phyloP scores from a whole-genome alignment of 2,797 vertebrate species.

The Amniataba percoides region DNA sequence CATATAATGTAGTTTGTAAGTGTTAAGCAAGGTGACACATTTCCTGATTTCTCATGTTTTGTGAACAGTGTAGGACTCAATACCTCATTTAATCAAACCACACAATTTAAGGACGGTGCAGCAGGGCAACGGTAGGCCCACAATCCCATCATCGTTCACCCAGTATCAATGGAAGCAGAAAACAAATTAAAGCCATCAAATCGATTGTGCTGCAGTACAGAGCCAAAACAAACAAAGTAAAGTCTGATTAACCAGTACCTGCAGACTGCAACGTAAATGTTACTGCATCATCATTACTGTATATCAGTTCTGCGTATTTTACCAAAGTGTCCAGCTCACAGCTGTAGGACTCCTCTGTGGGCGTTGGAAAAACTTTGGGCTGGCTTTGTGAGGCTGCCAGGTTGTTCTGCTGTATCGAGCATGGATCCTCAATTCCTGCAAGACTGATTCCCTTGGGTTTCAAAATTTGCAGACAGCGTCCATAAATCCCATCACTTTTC shows the following conservation, averaged over 20 bases:
- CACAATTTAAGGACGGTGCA: neutral
- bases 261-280: neutral
- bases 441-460: slow-evolving; percentile 26
- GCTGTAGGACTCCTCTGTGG: neutral
- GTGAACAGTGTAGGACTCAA: slow-evolving; percentile 3
- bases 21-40: neutral
- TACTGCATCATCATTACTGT: neutral
- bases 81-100: too few relatives aligned
- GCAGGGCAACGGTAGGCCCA: neutral
- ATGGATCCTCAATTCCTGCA: slow-evolving; percentile 23
- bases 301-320: neutral
- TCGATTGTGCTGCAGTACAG: neutral
- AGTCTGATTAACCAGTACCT: neutral
- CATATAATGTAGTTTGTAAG: neutral
- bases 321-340: neutral
- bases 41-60: slow-evolving; percentile 15
- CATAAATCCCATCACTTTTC: neutral
- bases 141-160: neutral
- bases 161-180: neutral
- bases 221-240: neutral
- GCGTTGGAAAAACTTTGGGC: slow-evolving; percentile 8
- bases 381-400: slow-evolving; percentile 37
- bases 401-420: slow-evolving; percentile 22
- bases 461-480: slow-evolving; percentile 10
- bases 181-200: neutral